phyloP scores from a whole-genome alignment of 1,140 invertebrate genomes.

The Drosophila nasuta region DNA sequence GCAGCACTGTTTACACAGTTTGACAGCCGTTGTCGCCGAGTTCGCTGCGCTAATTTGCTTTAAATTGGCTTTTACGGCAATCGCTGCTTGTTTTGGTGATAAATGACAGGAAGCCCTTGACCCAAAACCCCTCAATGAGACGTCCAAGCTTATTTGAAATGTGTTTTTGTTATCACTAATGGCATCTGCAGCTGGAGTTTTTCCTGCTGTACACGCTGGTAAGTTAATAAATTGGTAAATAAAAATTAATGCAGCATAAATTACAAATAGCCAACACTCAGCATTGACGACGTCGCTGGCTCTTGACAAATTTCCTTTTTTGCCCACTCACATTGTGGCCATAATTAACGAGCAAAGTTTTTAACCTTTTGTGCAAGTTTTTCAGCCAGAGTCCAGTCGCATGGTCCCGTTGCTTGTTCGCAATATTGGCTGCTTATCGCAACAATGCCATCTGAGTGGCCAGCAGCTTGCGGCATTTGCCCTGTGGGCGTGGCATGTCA shows the following conservation, averaged over 20 bases:
- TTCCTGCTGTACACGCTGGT: conserved; percentile 5
- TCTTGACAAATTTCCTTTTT: conserved; percentile 57
- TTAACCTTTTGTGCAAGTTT: conserved; percentile 73
- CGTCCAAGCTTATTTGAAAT: conserved; percentile 3
- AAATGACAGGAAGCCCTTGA: conserved; percentile 55
- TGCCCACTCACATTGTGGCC: conserved; percentile 43
- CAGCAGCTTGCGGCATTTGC: background rate
- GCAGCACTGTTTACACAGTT: conserved; percentile 47
- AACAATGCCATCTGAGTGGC: conserved; percentile 45
- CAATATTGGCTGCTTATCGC: conserved; percentile 68
- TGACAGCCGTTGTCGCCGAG: conserved; percentile 40
- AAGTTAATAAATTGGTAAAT: conserved; percentile 74
- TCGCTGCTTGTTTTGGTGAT: conserved; percentile 62
- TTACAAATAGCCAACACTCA: conserved; percentile 66
- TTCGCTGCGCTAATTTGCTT: conserved; percentile 75
- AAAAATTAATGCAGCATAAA: conserved; percentile 66
- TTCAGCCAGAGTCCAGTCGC: conserved; percentile 28
- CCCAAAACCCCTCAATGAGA: background rate
- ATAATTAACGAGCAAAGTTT: conserved; percentile 79
- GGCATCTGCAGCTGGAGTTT: conserved; percentile 46
- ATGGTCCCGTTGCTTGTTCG: conserved; percentile 44
- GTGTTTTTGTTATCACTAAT: conserved; percentile 63
- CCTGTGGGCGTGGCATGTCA: conserved; percentile 54
- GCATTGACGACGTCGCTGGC: conserved; percentile 30
- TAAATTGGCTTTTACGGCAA: conserved; percentile 74